These are phyloP conservation scores for Caranx melampygus DNA, from an alignment of 2,113 vertebrate species.

Conservation along the genomic window DNA sequence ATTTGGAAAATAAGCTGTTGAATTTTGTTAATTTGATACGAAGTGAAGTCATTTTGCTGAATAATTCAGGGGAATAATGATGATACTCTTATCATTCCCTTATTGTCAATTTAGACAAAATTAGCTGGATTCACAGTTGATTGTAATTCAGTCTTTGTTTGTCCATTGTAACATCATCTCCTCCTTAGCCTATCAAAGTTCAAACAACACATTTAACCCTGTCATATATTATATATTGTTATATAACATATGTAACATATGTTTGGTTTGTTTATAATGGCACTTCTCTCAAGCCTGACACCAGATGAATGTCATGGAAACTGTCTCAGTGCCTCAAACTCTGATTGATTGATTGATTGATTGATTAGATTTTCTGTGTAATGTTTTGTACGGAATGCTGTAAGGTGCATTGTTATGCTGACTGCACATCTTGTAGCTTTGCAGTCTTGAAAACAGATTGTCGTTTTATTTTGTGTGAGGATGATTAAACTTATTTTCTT, in stretches of 20 bases:
- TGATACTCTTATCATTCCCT: background rate
- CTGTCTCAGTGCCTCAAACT: background rate
- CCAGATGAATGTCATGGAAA: background rate
- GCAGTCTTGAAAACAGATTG: background rate
- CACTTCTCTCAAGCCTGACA: background rate
- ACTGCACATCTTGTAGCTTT: background rate
- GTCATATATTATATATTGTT: background rate
- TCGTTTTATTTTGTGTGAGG: background rate
- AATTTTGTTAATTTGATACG: background rate
- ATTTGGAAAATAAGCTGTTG: background rate
- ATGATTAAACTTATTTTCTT: background rate
- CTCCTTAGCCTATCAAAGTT: background rate
- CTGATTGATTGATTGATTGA: background rate
- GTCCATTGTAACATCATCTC: no score
- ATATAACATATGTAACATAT: background rate
- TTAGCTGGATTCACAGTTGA: background rate
- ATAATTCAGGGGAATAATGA: background rate
- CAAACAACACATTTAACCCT: background rate
- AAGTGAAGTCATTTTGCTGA: background rate
- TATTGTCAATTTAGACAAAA: background rate
- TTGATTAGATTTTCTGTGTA: background rate
- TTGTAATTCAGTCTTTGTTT: no score
- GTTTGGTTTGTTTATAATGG: no score
- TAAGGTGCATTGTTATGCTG: background rate
- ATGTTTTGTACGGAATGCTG: constrained; percentile 1